Evolutionary conservation across 2,888 invertebrate genomes (phyloP), one percentile per base, ranked within the genome.

Genomic region (Cephus runcator): DNA sequence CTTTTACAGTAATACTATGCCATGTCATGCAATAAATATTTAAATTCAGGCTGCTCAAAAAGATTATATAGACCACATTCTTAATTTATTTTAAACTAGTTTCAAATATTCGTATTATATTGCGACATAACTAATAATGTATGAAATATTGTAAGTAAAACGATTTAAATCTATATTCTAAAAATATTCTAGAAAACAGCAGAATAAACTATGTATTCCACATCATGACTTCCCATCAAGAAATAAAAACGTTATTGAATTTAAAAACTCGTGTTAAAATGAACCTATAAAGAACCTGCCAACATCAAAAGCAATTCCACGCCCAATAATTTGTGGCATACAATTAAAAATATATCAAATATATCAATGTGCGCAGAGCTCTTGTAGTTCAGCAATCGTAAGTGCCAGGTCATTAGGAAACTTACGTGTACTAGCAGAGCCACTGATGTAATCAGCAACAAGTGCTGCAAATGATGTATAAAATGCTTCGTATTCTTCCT

Each of bases 381-480:
- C 40, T 56, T 56, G 23, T 23, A 56, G 9, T 9, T 56, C 71
- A 71, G 31, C 31, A 71, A 4, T 33, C n/a, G 12, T 71, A 71
- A 71, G 6, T 71, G 71, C 71, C 71, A 33, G 71, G 71, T 71
- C 71, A 71, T 71, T 33, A 76, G 4, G 75, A 80, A 89, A 94
- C 96, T 95, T 93, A 97, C 96, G 93, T 87, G 95, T 94, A 88
- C 93, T 93, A 83, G 95, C 94, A 92, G 95, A 95, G 85, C 94
- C 92, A 91, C 95, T 96, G 89, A 98, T 95, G 91, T 96, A 97
- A 92, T 98, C 97, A 74, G 97, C 96, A 81, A 97, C 95, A 84
- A 98, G 93, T 77, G 97, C 96, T 83, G 96, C 96, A 93, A 97
- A 96, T 82, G 97, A 95, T 87, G 96, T 96, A 92, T 96, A 98